phyloP scores from a whole-genome alignment of 2,797 vertebrate species.

The Oryzias sinensis region DNA sequence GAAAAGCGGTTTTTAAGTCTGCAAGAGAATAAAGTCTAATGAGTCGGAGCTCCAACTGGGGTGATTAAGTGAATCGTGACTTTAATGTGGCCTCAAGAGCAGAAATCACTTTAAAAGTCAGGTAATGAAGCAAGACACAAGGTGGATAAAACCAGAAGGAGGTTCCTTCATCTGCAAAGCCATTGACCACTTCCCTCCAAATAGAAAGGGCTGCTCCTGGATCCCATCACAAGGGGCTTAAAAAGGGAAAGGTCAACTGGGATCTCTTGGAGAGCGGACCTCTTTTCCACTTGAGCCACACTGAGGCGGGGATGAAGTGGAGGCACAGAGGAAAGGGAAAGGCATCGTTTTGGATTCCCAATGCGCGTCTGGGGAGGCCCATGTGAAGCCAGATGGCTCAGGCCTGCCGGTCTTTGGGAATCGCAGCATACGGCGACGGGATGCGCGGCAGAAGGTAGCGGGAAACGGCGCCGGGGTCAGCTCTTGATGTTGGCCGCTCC shows the following conservation, averaged over 20 bases:
- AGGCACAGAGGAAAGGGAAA: slow-evolving; percentile 62
- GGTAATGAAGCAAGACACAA: slow-evolving; percentile 23
- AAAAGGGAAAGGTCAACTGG: slow-evolving; percentile 72
- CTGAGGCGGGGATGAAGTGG: slow-evolving; percentile 71
- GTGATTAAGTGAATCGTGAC: neutral
- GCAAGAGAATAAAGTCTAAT: neutral
- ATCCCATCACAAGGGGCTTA: slow-evolving; percentile 71
- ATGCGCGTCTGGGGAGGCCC: slow-evolving; percentile 85
- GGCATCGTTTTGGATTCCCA: slow-evolving; percentile 79
- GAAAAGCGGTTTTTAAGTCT: neutral
- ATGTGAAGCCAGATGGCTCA: slow-evolving; percentile 88
- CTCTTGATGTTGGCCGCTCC: slow-evolving; percentile 80
- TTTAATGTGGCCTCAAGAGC: slow-evolving; percentile 12
- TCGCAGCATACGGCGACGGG: slow-evolving; percentile 75
- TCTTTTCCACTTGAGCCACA: slow-evolving; percentile 66
- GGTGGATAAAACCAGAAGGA: slow-evolving; percentile 41
- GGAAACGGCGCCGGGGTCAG: slow-evolving; percentile 75
- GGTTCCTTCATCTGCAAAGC: slow-evolving; percentile 67
- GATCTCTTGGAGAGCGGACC: slow-evolving; percentile 69
- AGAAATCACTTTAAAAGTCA: slow-evolving; percentile 31
- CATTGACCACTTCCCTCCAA: slow-evolving; percentile 55
- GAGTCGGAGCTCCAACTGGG: slow-evolving; percentile 2
- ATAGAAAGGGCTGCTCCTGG: slow-evolving; percentile 68
- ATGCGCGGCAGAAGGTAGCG: slow-evolving; percentile 75
- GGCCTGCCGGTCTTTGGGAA: slow-evolving; percentile 77